Conservation (phyloP, 2,888 invertebrate species). For the Calameuta idolon region DNA sequence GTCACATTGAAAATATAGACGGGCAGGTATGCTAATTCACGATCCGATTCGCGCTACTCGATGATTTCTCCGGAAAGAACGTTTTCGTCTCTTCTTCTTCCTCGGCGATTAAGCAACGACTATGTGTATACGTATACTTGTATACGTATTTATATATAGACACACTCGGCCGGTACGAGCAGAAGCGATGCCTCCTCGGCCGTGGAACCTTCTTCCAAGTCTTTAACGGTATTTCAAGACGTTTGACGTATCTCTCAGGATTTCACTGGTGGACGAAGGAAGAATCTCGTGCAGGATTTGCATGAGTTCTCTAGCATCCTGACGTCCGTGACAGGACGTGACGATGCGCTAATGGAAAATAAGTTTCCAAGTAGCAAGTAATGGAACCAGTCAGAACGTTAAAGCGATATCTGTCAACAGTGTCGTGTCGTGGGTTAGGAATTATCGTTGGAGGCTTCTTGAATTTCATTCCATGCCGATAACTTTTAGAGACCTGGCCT, state of each 20-base stretch:
- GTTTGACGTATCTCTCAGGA: background rate
- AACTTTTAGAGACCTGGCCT: background rate
- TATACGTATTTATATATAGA: background rate
- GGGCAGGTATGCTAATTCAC: background rate
- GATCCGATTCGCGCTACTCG: background rate
- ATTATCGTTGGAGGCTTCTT: background rate
- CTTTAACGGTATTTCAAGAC: background rate
- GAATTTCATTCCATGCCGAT: background rate
- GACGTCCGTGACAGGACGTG: background rate
- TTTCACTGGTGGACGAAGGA: background rate
- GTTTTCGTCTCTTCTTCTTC: background rate
- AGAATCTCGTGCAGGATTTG: background rate
- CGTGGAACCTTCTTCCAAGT: background rate
- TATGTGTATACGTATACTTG: background rate
- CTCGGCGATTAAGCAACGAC: background rate
- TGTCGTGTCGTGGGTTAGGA: background rate
- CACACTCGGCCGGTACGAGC: too few species aligned
- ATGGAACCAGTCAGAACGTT: background rate
- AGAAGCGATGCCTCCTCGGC: background rate
- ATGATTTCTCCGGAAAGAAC: background rate
- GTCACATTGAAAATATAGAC: background rate
- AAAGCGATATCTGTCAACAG: background rate
- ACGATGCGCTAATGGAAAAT: slow-evolving; percentile 4
- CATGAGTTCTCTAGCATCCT: background rate
- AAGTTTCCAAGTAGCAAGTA: slow-evolving; percentile 1